Evolutionary conservation across 1,140 invertebrate genomes (phyloP), one percentile per base, ranked within the genome.

Genomic region (Nymphalis io): DNA sequence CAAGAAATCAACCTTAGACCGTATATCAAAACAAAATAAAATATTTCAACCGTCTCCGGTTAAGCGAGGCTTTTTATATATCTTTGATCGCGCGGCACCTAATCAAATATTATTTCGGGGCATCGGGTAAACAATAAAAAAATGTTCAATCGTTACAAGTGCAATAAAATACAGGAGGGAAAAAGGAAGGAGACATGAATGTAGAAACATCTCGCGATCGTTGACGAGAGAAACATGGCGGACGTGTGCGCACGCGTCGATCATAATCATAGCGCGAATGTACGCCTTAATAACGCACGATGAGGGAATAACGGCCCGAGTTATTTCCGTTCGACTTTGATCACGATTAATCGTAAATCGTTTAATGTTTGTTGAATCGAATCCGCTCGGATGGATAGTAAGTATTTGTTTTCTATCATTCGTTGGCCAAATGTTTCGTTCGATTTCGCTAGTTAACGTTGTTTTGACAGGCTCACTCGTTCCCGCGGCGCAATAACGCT

Each of bases 351-450:
- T 64, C 70, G 73, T 73, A 76, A 76, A 75, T 78, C 65, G 61
- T 62, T 70, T 67, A 81, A 74, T 84, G 84, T 83, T 85, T 82
- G 76, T 85, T 80, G 77, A 82, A 80, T 84, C 80, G 74, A 64
- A 72, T 72, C 64, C 65, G 62, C 69, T 67, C 51, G 53, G 27
- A 73, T 67, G 70, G 66, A 61, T 57, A 63, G 65, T 83, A 80
- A 81, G 78, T 87, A 84, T 84, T 86, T 86, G 84, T 86, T 88
- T 86, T 80, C 81, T 86, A 87, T 87, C 85, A 84, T 81, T 83
- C 83, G 79, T 55, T 70, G 60, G 80, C 77, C 82, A 77, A 86
- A 86, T 84, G 83, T 85, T 83, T 57, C 59, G 15, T 61, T 44
- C 73, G 77, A 80, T 81, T 61, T 77, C 73, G 67, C 60, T 62